phyloP scores from a whole-genome alignment of 1,140 invertebrate genomes.

The Calephelis nemesis region DNA sequence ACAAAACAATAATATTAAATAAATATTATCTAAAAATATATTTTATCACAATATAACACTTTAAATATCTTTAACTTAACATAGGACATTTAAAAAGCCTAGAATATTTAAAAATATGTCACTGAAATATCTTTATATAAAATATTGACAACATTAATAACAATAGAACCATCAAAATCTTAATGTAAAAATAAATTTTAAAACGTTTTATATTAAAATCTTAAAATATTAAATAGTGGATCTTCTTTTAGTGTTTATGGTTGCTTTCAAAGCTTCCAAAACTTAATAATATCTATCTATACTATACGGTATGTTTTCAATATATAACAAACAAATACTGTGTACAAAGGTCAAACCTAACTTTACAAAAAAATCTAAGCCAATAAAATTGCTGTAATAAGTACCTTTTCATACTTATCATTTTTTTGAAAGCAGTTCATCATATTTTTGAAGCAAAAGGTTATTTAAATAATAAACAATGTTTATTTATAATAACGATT shows the following conservation, averaged over 20 bases:
- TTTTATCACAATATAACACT: slow-evolving; percentile 10
- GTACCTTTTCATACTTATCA: too few species aligned
- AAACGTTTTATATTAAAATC: neutral
- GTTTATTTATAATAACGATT: too few species aligned
- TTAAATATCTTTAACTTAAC: slow-evolving; percentile 1
- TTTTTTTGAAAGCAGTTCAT: too few species aligned
- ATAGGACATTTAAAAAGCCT: neutral
- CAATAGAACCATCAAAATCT: neutral
- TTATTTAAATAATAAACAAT: too few species aligned
- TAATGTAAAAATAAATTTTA: neutral
- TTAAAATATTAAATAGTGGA: slow-evolving; percentile 12
- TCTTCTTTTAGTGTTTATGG: neutral
- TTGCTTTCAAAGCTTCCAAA: neutral
- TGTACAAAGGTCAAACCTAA: neutral
- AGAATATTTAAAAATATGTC: slow-evolving; percentile 12
- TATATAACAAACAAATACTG: neutral
- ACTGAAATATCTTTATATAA: neutral
- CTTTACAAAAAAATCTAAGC: neutral
- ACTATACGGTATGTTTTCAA: neutral
- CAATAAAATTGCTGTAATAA: too few species aligned
- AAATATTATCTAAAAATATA: slow-evolving; percentile 16
- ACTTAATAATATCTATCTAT: neutral
- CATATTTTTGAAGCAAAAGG: too few species aligned
- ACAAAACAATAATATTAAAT: slow-evolving; percentile 9
- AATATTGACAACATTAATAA: slow-evolving; percentile 1